Evolutionary conservation across 2,797 vertebrate species (phyloP).

Genomic region (Pantherophis alleghaniensis): DNA sequence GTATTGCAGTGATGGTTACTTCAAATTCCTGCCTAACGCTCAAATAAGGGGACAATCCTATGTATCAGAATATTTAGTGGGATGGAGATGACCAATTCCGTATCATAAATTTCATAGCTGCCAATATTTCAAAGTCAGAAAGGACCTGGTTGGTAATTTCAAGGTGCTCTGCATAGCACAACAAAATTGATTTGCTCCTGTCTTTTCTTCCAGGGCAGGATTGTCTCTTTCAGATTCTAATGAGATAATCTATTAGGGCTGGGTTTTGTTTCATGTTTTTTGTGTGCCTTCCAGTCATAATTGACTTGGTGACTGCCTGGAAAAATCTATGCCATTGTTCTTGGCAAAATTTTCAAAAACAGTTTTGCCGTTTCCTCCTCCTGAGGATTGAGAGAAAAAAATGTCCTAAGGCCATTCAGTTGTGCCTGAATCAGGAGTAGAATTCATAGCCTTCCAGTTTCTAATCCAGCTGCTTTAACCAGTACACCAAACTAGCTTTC

Average conservation of each 20-base stretch:
- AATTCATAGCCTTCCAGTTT: background rate
- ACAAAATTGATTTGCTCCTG: background rate
- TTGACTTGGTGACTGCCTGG: background rate
- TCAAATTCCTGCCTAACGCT: background rate
- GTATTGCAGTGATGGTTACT: background rate
- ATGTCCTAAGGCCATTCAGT: background rate
- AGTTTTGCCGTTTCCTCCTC: background rate
- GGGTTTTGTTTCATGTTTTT: background rate
- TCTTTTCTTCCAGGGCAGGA: background rate
- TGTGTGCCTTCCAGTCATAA: background rate
- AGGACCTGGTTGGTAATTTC: background rate
- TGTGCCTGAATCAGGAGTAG: background rate
- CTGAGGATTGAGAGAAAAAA: background rate
- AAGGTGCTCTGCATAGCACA: background rate
- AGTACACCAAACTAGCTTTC: background rate
- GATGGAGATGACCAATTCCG: background rate
- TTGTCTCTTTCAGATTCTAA: background rate
- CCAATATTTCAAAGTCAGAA: background rate
- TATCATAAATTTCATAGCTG: background rate
- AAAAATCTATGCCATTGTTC: background rate
- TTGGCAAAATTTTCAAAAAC: background rate
- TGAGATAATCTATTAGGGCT: background rate
- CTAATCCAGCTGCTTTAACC: background rate
- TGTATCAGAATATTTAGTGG: background rate
- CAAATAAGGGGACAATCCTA: background rate